Percentiles rank a stretch among this genome's conserved stretches.
These are phyloP conservation scores for Blastomussa wellsi DNA, from an alignment of 92 coral and sea anemone species.

Conservation along the genomic window DNA sequence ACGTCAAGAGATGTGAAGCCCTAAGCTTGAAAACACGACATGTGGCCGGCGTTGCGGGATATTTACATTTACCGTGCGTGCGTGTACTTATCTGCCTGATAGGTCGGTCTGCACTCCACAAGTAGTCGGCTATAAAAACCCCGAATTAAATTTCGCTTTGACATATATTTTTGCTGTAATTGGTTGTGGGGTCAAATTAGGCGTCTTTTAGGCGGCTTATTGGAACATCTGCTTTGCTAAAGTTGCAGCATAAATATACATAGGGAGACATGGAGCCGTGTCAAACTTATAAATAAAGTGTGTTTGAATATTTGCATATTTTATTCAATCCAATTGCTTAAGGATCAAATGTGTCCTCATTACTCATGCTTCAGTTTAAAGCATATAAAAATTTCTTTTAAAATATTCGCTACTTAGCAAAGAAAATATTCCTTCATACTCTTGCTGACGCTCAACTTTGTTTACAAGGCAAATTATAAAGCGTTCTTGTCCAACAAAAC, in stretches of 20 bases:
- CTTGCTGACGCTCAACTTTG: neutral
- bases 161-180: neutral
- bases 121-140: neutral
- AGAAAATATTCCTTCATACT: neutral
- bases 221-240: constrained; percentile 5
- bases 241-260: constrained; percentile 16
- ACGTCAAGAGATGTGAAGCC: constrained; percentile 22
- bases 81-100: constrained; percentile 2
- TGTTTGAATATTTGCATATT: constrained; percentile 55
- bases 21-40: constrained; percentile 24
- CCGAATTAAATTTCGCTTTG: constrained; percentile 11
- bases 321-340: constrained; percentile 41
- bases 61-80: constrained; percentile 5
- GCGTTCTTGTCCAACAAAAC: neutral
- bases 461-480: neutral
- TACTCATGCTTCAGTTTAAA: neutral
- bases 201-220: neutral
- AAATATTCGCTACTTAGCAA: neutral
- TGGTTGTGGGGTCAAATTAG: neutral
- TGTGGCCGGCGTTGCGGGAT: neutral
- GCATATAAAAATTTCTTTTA: neutral
- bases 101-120: neutral
- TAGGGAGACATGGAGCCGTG: constrained; percentile 20
- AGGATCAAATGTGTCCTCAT: constrained; percentile 29
- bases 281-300: constrained; percentile 47